phyloP scores from a whole-genome alignment of 1,140 invertebrate species.

The Ceratina calcarata region DNA sequence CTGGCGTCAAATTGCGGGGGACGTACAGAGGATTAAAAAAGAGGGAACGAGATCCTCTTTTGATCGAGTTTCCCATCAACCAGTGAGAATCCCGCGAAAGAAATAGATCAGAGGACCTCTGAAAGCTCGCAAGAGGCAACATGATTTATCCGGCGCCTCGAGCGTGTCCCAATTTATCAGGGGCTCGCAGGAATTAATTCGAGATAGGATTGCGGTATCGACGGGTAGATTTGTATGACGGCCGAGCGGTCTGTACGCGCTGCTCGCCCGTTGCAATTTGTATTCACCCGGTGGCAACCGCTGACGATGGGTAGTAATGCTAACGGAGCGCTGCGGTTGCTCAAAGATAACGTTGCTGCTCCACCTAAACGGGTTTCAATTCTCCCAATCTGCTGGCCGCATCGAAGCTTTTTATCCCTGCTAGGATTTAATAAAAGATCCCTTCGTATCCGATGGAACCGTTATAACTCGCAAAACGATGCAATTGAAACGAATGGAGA shows the following conservation, averaged over 20 bases:
- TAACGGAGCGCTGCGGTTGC: neutral
- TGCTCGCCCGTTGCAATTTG: conserved; percentile 41
- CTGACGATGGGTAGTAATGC: conserved; percentile 22
- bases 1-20: no score
- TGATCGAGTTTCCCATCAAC: neutral
- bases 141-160: conserved; percentile 49
- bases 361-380: conserved; percentile 14
- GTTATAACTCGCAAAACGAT: neutral
- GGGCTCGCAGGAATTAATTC: conserved; percentile 54
- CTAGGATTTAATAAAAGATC: conserved; percentile 16
- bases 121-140: conserved; percentile 9
- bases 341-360: conserved; percentile 34
- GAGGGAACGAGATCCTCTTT: neutral
- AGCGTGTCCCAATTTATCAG: conserved; percentile 54
- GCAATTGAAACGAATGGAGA: neutral
- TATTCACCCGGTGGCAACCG: conserved; percentile 21
- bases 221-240: conserved; percentile 61
- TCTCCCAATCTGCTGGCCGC: conserved; percentile 16
- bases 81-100: conserved; percentile 1
- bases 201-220: conserved; percentile 59
- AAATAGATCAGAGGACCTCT: conserved; percentile 13
- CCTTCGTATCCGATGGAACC: neutral
- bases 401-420: conserved; percentile 23
- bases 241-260: conserved; percentile 17
- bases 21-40: no score